Base-by-base conservation (phyloP, 2,797 vertebrate genomes). In the Pangasius djambal region DNA sequence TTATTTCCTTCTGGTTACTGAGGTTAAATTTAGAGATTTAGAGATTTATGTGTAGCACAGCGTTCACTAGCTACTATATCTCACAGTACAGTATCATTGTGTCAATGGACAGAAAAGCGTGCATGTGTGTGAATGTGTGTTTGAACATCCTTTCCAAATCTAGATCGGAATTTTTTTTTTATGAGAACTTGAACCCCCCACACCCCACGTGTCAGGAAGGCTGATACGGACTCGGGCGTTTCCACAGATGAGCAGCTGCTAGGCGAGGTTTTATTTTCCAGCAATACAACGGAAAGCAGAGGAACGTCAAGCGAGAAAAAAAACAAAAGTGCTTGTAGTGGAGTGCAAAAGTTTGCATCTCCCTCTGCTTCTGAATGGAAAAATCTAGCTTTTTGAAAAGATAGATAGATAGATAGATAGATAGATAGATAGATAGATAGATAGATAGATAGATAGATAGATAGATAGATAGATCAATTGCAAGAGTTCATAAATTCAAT, bases 181-280 rank as follows among this genome's bases (percentile, higher is more conserved):
- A 40, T 83, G 93, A 55, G 90, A 93, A 88, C 63, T 94, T 91
- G 83, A 91, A 92, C 92, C 82, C 87, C 79, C 63, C 86, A 72
- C 91, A 92, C 90, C 93, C 85, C 88, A 91, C 94, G 92, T 96
- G 92, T 94, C 93, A 95, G 96, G 94, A 93, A 94, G 69, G 90
- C 93, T 92, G 74, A 90, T 92, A 22, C 37, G 18, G 89, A 50
- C 65, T 83, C 10, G 52, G 28, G 59, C 55, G 57, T 57, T 91
- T 90, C 69, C 74, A 82, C 84, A 87, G 83, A 92, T 87, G 87
- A 92, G 25, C 88, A 91, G 89, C 90, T 92, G 92, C 90, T 55
- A 89, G 81, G 84, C 48, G 79, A 84, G 88, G 75, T 28, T 50
- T 87, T 77, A 52, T 74, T 87, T 91, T 90, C 78, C 77, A 88